Conservation (phyloP, 2,797 vertebrate species). For the Caiman crocodilus region DNA sequence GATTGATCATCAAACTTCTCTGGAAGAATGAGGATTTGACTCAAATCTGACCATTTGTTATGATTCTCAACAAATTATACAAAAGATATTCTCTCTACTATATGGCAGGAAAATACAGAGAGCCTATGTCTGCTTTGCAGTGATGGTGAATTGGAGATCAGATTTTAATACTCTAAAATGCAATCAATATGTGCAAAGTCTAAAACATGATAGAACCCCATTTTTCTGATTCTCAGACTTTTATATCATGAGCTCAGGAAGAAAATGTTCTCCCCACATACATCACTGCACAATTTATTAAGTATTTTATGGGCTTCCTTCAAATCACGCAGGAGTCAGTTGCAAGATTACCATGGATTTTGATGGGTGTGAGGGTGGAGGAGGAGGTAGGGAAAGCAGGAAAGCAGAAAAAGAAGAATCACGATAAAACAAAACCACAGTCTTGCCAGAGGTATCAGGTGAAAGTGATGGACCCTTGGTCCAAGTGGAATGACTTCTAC, state of each 20-base stretch:
- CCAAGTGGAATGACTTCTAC: fast-evolving
- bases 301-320: background rate
- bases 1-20: background rate
- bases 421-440: background rate
- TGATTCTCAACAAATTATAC: background rate
- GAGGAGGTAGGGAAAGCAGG: background rate
- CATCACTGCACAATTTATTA: background rate
- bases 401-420: background rate
- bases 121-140: background rate
- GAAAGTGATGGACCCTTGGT: background rate
- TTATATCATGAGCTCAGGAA: background rate
- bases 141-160: too few species aligned
- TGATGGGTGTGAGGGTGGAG: background rate
- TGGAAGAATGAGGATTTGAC: background rate
- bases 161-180: background rate
- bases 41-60: background rate
- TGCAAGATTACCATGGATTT: background rate
- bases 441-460: background rate
- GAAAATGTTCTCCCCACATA: background rate
- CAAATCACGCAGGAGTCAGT: background rate
- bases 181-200: background rate
- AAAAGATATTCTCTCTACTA: background rate
- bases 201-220: background rate
- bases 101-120: background rate
- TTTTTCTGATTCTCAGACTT: background rate